These are phyloP conservation scores for Trigoniulus corallinus DNA, from an alignment of 1,140 invertebrate species.

Conservation along the genomic window DNA sequence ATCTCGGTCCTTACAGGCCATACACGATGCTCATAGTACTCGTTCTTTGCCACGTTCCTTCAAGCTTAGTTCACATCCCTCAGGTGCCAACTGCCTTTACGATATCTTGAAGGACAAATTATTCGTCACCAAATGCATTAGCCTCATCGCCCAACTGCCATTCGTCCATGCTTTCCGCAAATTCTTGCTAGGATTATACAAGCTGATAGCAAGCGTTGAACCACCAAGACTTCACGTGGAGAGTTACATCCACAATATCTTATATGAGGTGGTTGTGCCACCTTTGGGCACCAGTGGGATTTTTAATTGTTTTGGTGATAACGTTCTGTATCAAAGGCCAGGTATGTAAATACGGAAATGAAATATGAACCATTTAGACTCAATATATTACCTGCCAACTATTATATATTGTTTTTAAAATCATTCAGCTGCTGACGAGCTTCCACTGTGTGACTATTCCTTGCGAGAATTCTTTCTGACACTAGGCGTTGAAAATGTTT, in stretches of 20 bases:
- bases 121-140: slow-evolving; percentile 88
- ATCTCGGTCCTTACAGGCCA: slow-evolving; percentile 4
- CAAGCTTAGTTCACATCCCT: slow-evolving; percentile 40
- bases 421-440: slow-evolving; percentile 41
- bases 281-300: slow-evolving; percentile 66
- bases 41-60: slow-evolving; percentile 72
- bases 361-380: neutral
- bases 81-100: slow-evolving; percentile 42
- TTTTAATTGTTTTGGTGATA: slow-evolving; percentile 38
- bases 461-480: slow-evolving; percentile 69
- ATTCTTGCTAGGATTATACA: slow-evolving; percentile 73
- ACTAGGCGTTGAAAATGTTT: slow-evolving; percentile 72
- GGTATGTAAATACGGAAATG: slow-evolving; percentile 17
- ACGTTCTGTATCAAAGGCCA: slow-evolving; percentile 31
- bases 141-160: slow-evolving; percentile 73
- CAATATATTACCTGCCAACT: neutral
- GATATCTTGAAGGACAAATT: slow-evolving; percentile 83
- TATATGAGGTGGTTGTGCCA: slow-evolving; percentile 86
- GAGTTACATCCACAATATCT: slow-evolving; percentile 83
- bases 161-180: slow-evolving; percentile 68
- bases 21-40: slow-evolving; percentile 37
- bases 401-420: neutral
- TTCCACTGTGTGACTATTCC: slow-evolving; percentile 88
- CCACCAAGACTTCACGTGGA: slow-evolving; percentile 45
- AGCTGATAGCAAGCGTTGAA: slow-evolving; percentile 33